Conservation (phyloP, 2,113 vertebrate genomes). For the Indicator maculatus region DNA sequence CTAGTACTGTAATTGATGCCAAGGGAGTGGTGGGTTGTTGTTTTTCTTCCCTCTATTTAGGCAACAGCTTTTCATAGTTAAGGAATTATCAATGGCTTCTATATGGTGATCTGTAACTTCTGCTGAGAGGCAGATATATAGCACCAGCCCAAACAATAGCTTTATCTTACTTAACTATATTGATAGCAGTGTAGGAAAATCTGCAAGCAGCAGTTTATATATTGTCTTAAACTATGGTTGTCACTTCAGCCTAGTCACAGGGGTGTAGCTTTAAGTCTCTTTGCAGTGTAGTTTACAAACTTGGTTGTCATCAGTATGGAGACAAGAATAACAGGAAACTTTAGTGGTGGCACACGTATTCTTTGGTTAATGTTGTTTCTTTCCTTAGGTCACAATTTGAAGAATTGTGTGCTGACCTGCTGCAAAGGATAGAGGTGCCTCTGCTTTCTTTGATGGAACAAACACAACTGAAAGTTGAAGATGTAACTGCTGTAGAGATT, state of each 20-base stretch:
- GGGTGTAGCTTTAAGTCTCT: neutral
- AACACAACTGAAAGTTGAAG: constrained; percentile 73
- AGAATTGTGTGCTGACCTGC: constrained; percentile 78
- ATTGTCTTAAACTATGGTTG: neutral
- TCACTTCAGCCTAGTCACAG: neutral
- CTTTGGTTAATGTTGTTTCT: neutral
- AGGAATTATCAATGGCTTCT: neutral
- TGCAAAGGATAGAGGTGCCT: constrained; percentile 77
- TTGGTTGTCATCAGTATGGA: neutral
- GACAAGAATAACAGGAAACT: neutral
- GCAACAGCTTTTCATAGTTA: neutral
- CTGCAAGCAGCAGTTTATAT: neutral
- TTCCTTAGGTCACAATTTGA: constrained; percentile 79
- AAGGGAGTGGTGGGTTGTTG: neutral
- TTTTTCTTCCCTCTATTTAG: neutral
- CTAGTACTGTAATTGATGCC: neutral
- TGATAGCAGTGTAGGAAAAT: neutral
- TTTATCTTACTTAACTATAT: neutral
- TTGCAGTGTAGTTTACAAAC: neutral
- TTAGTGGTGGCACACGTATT: neutral
- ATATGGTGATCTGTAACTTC: neutral
- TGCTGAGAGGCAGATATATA: neutral
- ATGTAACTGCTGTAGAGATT: constrained; percentile 81
- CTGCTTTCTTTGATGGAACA: constrained; percentile 78
- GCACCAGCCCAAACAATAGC: neutral